Conservation (phyloP, 2,113 vertebrate species). For the Calyptommatus sinebrachiatus region DNA sequence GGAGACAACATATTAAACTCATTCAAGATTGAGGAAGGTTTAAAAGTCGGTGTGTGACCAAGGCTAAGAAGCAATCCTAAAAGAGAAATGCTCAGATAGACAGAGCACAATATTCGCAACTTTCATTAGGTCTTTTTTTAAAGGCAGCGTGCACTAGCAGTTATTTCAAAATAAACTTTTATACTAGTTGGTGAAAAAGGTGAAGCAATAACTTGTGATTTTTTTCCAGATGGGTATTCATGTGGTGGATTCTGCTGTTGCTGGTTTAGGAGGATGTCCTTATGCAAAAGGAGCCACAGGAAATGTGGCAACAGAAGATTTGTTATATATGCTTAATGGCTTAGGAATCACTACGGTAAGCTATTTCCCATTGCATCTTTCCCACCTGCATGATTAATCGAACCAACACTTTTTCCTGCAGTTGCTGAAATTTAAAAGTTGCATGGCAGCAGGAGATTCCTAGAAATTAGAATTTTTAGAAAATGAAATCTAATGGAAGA, state of each 20-base stretch:
- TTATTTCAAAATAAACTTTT: background rate
- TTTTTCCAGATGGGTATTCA: slow-evolving; percentile 88
- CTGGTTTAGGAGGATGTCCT: slow-evolving; percentile 91
- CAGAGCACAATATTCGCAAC: background rate
- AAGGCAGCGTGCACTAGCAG: background rate
- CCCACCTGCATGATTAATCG: background rate
- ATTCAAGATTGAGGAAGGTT: too few relatives aligned
- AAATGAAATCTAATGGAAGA: too few relatives aligned
- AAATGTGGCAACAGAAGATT: slow-evolving; percentile 93
- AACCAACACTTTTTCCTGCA: background rate
- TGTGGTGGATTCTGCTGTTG: slow-evolving; percentile 90
- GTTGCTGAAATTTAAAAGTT: too few relatives aligned
- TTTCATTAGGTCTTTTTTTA: background rate
- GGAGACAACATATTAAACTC: too few relatives aligned
- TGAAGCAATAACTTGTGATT: slow-evolving; percentile 43
- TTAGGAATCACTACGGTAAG: slow-evolving; percentile 91
- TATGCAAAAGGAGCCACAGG: slow-evolving; percentile 92
- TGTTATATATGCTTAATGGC: slow-evolving; percentile 92
- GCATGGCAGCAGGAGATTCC: too few relatives aligned
- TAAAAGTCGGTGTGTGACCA: too few relatives aligned
- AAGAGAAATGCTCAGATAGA: background rate
- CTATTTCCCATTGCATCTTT: slow-evolving; percentile 41
- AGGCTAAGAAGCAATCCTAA: background rate
- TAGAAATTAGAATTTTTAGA: too few relatives aligned
- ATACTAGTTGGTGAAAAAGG: background rate